A percentile compares a stretch with the other conserved stretches of the same genome.
Evolutionary conservation across 92 coral and sea anemone species (phyloP).

Genomic region (Chrysogorgia sp.): DNA sequence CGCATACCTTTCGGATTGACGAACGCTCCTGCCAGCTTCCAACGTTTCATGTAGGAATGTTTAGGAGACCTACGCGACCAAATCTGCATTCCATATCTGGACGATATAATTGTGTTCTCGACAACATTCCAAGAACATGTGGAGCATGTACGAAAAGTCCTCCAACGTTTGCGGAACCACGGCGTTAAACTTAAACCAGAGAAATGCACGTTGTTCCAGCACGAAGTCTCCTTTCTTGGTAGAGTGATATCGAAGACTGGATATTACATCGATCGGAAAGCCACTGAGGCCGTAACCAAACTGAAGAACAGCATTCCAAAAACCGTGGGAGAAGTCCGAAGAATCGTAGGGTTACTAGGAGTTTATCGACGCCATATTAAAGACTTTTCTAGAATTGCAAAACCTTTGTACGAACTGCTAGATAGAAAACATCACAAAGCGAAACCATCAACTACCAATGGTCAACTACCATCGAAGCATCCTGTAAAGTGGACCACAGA

Average conservation of each 20-base stretch:
- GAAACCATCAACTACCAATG: background rate
- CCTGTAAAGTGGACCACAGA: constrained; percentile 29
- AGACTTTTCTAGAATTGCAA: constrained; percentile 65
- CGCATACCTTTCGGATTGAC: constrained; percentile 68
- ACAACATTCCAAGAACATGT: too few species aligned
- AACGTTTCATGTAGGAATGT: constrained; percentile 71
- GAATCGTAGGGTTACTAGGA: constrained; percentile 66
- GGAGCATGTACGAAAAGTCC: too few species aligned
- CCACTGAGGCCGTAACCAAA: constrained; percentile 46
- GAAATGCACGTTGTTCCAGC: constrained; percentile 64
- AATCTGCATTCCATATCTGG: too few species aligned
- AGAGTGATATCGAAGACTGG: constrained; percentile 67
- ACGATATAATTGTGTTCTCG: too few species aligned
- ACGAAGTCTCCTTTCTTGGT: constrained; percentile 66
- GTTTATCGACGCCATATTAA: constrained; percentile 65
- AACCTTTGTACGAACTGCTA: constrained; percentile 48
- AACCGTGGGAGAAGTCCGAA: constrained; percentile 69
- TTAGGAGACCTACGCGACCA: constrained; percentile 55
- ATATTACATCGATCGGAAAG: constrained; percentile 58
- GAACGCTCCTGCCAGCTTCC: constrained; percentile 71
- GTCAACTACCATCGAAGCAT: background rate
- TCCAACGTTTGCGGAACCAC: too few species aligned
- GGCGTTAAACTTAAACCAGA: constrained; percentile 71
- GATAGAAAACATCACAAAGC: background rate
- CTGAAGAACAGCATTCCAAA: constrained; percentile 57